Evolutionary conservation across 1,140 invertebrate species (phyloP), one percentile per base, ranked within the genome.

Genomic region (Caenorhabditis tropicalis): DNA sequence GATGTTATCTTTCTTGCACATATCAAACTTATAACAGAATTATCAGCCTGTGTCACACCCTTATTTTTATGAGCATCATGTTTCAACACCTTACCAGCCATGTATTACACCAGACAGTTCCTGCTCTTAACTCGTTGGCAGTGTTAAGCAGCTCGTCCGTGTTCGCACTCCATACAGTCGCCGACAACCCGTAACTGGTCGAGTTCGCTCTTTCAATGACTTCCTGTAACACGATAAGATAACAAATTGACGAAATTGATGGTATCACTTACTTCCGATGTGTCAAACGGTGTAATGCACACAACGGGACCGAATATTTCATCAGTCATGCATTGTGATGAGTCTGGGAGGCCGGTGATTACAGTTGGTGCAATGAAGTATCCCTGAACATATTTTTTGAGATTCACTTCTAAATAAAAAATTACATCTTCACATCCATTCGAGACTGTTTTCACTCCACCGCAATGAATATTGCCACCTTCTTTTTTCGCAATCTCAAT

Each of bases 221-320:
- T 92, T 90, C 87, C 70, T 87, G 39, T 49, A 43, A 46, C 15
- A 21, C 16, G 33, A 84, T 21, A 84, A 80, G 27, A 84, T 83
- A 43, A 15, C 16, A 24, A 46, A 16, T 21, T 51, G 48, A 19
- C 19, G 19, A 2, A 19, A n/a, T 19, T 19, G 21, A 80, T 12
- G 27, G 58, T 91, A 12, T 43, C 86, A 24, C 39, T 27, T 81
- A 93, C 93, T 31, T 92, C 89, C 86, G 92, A 92, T n/a, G 89
- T 91, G 39, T 92, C 90, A 90, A 94, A 94, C 19, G 92, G 91
- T 0, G 91, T 88, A 56, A 94, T 86, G 87, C 92, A 93, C 19
- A 92, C 93, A 5, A 94, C 93, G 0, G 93, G 94, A 0, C 93
- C 93, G 89, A 94, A 94, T 33, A 94, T 94, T 88, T 94, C 93